phyloP scores from a whole-genome alignment of 2,113 vertebrate genomes.

The Plotosus lineatus region DNA sequence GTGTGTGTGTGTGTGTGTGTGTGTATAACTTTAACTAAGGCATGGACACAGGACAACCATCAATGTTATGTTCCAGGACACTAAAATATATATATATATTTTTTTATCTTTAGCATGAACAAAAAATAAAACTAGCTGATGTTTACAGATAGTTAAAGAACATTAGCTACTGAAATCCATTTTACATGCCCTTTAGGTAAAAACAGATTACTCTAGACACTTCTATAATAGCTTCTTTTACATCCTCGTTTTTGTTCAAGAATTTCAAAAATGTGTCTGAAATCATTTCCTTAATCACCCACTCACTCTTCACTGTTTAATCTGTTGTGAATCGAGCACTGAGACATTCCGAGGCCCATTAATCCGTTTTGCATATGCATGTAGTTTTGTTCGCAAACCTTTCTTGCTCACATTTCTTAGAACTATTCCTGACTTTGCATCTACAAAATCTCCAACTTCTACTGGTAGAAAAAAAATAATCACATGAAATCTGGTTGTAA shows the following conservation, averaged over 20 bases:
- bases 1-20: no score
- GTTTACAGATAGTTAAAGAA: background rate
- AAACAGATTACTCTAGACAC: background rate
- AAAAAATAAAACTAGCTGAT: background rate
- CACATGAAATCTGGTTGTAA: background rate
- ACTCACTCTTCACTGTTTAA: background rate
- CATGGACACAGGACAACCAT: no score
- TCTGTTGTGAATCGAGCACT: background rate
- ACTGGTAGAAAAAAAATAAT: background rate
- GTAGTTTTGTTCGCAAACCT: background rate
- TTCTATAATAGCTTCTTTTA: background rate
- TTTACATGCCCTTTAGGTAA: background rate
- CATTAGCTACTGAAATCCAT: background rate
- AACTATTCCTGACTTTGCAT: background rate
- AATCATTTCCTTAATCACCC: background rate
- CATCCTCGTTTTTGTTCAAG: background rate
- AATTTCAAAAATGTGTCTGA: background rate
- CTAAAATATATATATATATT: no score
- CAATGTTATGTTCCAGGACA: no score
- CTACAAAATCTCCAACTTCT: background rate
- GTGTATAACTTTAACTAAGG: no score
- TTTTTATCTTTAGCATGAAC: background rate
- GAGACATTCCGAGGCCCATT: background rate
- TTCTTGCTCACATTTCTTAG: background rate
- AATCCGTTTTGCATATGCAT: background rate